Conservation (phyloP, 2,797 vertebrate species). For the Podarcis siculus region DNA sequence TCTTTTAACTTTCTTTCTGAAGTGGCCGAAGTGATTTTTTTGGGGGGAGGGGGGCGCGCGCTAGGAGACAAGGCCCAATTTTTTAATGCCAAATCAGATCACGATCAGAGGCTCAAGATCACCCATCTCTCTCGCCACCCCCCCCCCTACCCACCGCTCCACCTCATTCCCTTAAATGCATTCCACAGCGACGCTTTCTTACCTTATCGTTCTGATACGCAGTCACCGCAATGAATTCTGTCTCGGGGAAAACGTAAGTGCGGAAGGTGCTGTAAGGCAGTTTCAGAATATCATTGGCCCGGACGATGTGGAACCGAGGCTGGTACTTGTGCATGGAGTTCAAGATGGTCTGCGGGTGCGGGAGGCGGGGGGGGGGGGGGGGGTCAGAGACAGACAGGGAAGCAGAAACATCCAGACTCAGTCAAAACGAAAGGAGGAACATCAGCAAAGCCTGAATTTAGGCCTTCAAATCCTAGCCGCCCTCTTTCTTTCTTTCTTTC, state of each 20-base stretch:
- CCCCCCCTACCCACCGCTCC: not conserved
- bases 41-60: accelerated
- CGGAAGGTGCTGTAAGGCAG: slow-evolving; percentile 97
- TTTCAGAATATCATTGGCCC: slow-evolving; percentile 97
- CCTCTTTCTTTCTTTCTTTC: not conserved
- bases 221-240: slow-evolving; percentile 97
- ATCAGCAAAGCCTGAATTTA: no score
- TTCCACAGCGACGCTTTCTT: slow-evolving; percentile 60
- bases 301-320: slow-evolving; percentile 95
- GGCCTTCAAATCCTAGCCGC: not conserved
- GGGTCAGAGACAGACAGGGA: not conserved
- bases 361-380: not conserved
- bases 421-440: slow-evolving; percentile 9
- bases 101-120: not conserved
- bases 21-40: not conserved
- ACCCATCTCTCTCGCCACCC: not conserved
- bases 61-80: not conserved
- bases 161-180: slow-evolving; percentile 41
- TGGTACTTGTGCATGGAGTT: slow-evolving; percentile 99
- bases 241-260: slow-evolving; percentile 97
- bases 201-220: slow-evolving; percentile 99
- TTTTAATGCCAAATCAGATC: not conserved
- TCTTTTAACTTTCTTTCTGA: not conserved
- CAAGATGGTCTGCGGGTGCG: slow-evolving; percentile 88
- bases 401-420: not conserved